A percentile compares a stretch with the other conserved stretches of the same genome.
Conservation (phyloP, 2,888 invertebrate genomes). For the Cheilosia soror region DNA sequence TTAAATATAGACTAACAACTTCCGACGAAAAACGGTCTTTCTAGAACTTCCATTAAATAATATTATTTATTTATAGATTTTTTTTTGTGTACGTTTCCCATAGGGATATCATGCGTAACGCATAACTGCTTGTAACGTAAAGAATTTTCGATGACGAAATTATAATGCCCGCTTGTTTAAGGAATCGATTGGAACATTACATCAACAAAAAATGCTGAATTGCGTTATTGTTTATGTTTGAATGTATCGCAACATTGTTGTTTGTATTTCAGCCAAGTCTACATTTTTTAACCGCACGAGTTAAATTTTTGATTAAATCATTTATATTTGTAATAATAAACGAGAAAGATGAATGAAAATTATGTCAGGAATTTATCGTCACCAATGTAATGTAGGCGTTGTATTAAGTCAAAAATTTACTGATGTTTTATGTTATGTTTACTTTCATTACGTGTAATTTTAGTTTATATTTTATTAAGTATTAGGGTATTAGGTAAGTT, state of each 20-base stretch:
- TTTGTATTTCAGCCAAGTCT: background rate
- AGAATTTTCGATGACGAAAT: background rate
- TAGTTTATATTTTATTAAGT: too few species aligned
- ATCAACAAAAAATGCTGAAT: background rate
- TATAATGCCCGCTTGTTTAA: background rate
- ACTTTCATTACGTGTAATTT: too few species aligned
- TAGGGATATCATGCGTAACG: background rate
- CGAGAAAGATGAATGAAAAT: too few species aligned
- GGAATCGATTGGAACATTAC: background rate
- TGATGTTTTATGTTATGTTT: too few species aligned
- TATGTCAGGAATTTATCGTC: too few species aligned
- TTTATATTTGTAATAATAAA: too few species aligned
- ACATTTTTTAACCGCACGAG: background rate
- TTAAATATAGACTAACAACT: slow-evolving; percentile 28
- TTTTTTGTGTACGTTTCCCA: background rate
- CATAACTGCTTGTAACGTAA: background rate
- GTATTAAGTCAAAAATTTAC: too few species aligned
- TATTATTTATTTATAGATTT: background rate
- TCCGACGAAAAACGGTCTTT: slow-evolving; percentile 10
- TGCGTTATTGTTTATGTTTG: slow-evolving; percentile 1
- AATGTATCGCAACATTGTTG: background rate
- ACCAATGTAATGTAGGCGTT: too few species aligned
- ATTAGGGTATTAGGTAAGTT: too few species aligned
- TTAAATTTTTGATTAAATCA: background rate
- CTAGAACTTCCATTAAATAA: slow-evolving; percentile 25